Conservation (phyloP, 2,888 invertebrate genomes). For the Protophormia terraenovae region DNA sequence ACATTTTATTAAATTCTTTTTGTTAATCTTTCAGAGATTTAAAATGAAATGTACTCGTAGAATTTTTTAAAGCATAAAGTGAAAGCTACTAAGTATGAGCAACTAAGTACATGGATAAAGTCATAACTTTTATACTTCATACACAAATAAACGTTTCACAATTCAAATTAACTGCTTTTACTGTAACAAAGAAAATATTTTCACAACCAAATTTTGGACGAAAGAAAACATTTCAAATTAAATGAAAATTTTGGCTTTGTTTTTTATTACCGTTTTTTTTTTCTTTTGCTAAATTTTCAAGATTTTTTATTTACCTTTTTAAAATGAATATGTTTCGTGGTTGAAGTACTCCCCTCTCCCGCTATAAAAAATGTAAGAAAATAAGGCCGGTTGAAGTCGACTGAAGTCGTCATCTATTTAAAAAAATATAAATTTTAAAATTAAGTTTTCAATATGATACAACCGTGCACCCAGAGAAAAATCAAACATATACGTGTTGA, state of each 20-base stretch:
- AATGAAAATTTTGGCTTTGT: conserved; percentile 13
- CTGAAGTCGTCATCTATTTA: too few relatives aligned
- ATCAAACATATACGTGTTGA: too few relatives aligned
- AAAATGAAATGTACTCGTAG: background rate
- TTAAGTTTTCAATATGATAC: too few relatives aligned
- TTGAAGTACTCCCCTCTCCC: background rate
- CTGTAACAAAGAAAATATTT: background rate
- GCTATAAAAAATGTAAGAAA: background rate
- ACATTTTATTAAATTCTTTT: background rate
- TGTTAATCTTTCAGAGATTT: background rate
- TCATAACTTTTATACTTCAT: background rate
- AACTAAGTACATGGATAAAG: too few relatives aligned
- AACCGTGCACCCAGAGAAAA: too few relatives aligned
- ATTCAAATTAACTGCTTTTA: background rate
- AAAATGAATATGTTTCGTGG: background rate
- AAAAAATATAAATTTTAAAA: too few relatives aligned
- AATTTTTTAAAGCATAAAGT: background rate
- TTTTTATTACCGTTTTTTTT: background rate
- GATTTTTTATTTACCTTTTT: background rate
- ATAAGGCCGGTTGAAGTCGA: background rate
- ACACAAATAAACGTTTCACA: background rate
- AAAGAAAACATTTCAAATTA: conserved; percentile 10
- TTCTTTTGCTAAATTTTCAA: background rate
- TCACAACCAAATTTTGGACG: background rate
- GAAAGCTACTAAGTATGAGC: background rate